These are phyloP conservation scores for Drosophila nr. perissopoda DNA, from an alignment of 2,888 invertebrate species.

Conservation along the genomic window DNA sequence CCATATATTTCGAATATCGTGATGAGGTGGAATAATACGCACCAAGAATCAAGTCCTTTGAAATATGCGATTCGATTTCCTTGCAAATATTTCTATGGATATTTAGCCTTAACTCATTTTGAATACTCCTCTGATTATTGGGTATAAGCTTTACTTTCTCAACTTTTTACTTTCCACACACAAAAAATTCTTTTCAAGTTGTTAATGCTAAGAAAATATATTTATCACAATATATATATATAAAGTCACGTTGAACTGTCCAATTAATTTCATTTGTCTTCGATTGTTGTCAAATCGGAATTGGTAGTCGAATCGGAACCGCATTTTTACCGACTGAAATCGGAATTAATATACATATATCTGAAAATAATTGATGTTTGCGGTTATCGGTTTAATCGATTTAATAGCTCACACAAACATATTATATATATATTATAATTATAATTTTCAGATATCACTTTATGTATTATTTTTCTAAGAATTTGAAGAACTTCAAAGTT, in stretches of 20 bases:
- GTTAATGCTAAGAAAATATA: background rate
- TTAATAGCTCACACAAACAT: constrained; percentile 4
- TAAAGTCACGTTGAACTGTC: background rate
- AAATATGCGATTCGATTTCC: background rate
- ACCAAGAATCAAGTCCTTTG: background rate
- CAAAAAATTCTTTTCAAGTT: too few relatives aligned
- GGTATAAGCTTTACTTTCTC: background rate
- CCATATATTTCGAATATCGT: background rate
- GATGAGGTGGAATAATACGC: background rate
- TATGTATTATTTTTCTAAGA: constrained; percentile 2
- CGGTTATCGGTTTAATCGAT: constrained; percentile 5
- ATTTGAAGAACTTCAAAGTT: background rate
- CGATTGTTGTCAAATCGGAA: background rate
- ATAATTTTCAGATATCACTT: background rate
- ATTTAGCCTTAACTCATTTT: background rate
- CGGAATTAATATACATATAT: background rate
- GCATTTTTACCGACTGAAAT: background rate
- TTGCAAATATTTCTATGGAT: background rate
- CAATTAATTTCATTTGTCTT: background rate
- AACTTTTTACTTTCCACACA: too few relatives aligned
- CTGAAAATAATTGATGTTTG: background rate
- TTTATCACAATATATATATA: background rate
- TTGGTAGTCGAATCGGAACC: background rate
- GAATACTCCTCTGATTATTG: background rate
- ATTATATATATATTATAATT: too few relatives aligned